phyloP scores from a whole-genome alignment of 2,888 invertebrate genomes.

The Zhuqinia jingwanae region DNA sequence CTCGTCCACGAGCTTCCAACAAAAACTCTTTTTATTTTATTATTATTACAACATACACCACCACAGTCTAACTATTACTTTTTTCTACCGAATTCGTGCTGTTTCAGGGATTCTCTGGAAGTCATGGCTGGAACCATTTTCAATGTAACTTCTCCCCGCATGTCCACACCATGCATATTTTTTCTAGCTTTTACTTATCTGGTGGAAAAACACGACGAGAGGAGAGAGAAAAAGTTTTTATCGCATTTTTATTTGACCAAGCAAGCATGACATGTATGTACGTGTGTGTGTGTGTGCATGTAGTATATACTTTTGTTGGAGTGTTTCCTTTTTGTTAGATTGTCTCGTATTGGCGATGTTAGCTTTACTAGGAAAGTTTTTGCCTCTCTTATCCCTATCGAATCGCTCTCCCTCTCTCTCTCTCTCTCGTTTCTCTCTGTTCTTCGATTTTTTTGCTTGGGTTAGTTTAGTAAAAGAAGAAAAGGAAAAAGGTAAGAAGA shows the following conservation, averaged over 20 bases:
- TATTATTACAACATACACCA: no score
- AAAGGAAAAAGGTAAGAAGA: conserved; percentile 75
- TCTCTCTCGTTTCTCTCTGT: no score
- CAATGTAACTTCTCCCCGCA: neutral
- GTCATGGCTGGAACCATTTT: no score
- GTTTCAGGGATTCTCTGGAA: no score
- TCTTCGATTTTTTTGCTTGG: conserved; percentile 42
- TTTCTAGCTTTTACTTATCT: conserved; percentile 5
- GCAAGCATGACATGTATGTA: conserved; percentile 43
- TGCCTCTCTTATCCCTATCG: conserved; percentile 30
- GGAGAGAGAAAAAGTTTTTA: conserved; percentile 27
- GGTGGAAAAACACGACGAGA: neutral
- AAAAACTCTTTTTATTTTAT: no score
- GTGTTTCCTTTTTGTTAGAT: conserved; percentile 64
- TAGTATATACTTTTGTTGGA: conserved; percentile 48
- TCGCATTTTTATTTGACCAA: conserved; percentile 46
- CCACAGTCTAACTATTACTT: no score
- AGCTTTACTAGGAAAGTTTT: conserved; percentile 19
- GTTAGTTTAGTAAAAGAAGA: conserved; percentile 55
- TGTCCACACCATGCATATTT: neutral
- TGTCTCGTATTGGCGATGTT: conserved; percentile 41
- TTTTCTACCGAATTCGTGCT: no score
- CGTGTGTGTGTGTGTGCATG: conserved; percentile 40
- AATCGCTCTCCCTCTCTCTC: no score
- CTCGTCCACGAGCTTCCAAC: no score